Percentiles rank a stretch among this genome's conserved stretches.
Evolutionary conservation across 2,797 vertebrate species (phyloP).

Genomic region (Tapera naevia): DNA sequence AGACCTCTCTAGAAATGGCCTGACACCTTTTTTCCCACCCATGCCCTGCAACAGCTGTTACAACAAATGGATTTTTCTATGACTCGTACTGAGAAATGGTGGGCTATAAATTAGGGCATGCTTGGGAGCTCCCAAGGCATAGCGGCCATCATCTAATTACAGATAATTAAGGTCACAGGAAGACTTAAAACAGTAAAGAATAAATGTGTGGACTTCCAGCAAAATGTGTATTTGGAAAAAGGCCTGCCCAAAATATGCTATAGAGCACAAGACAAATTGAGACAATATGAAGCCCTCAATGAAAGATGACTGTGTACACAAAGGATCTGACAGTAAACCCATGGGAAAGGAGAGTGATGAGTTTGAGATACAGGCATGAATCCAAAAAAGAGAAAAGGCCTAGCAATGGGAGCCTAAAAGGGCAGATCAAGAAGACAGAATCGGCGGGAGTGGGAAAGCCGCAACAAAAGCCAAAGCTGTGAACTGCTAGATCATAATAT

Average conservation of each 20-base stretch:
- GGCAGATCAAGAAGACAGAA: not conserved
- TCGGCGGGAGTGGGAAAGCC: not conserved
- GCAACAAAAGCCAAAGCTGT: constrained; percentile 20
- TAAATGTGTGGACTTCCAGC: constrained; percentile 17
- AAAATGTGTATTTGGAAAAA: constrained; percentile 15
- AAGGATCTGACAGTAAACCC: constrained; percentile 7
- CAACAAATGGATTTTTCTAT: constrained; percentile 48
- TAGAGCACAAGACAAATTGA: not conserved
- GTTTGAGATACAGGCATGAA: constrained; percentile 3
- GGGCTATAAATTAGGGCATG: constrained; percentile 50
- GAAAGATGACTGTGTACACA: constrained; percentile 1
- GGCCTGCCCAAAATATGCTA: not conserved
- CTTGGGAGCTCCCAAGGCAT: constrained; percentile 51
- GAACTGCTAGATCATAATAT: not conserved
- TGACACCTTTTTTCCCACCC: constrained; percentile 8
- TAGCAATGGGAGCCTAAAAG: not conserved
- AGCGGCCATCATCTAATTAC: constrained; percentile 43
- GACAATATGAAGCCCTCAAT: not conserved
- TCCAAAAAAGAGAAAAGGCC: constrained; percentile 13
- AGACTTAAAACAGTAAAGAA: constrained; percentile 19
- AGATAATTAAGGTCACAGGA: constrained; percentile 55
- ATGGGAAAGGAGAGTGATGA: not conserved
- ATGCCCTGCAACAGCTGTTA: constrained; percentile 42
- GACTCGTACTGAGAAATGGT: constrained; percentile 14
- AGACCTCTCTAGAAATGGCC: constrained; percentile 49